phyloP scores from a whole-genome alignment of 2,888 invertebrate species.

The Trichogramma dendrolimi region DNA sequence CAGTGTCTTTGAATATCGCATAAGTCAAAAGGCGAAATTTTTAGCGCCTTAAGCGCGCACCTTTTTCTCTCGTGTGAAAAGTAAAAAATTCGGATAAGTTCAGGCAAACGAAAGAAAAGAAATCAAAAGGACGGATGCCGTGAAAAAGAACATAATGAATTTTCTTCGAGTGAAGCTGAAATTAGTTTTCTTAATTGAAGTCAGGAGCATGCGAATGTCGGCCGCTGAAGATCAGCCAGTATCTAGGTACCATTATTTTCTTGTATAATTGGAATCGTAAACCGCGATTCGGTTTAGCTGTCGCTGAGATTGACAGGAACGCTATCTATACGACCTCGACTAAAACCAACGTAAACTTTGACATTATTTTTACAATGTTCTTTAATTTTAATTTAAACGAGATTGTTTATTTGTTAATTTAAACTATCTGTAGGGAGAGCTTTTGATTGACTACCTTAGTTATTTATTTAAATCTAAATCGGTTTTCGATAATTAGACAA shows the following conservation, averaged over 20 bases:
- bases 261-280: conserved; percentile 33
- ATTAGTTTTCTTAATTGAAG: conserved; percentile 50
- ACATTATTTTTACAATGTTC: too few relatives aligned
- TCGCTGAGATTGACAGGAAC: neutral
- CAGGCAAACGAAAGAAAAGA: too few relatives aligned
- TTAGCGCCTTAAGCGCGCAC: too few relatives aligned
- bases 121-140: too few relatives aligned
- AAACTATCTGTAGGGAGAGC: neutral
- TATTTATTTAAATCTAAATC: neutral
- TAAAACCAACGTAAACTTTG: too few relatives aligned
- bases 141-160: neutral
- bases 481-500: neutral
- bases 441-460: neutral
- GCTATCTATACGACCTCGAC: too few relatives aligned
- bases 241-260: neutral
- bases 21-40: too few relatives aligned
- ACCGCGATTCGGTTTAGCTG: conserved; percentile 23
- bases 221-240: too few relatives aligned
- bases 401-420: neutral
- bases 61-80: too few relatives aligned
- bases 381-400: too few relatives aligned
- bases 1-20: conserved; percentile 12
- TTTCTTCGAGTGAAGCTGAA: conserved; percentile 33
- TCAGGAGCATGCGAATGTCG: conserved; percentile 20
- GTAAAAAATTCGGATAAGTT: too few relatives aligned